Conservation (phyloP, 2,888 invertebrate genomes). For the Rhopalosiphum nymphaeae region DNA sequence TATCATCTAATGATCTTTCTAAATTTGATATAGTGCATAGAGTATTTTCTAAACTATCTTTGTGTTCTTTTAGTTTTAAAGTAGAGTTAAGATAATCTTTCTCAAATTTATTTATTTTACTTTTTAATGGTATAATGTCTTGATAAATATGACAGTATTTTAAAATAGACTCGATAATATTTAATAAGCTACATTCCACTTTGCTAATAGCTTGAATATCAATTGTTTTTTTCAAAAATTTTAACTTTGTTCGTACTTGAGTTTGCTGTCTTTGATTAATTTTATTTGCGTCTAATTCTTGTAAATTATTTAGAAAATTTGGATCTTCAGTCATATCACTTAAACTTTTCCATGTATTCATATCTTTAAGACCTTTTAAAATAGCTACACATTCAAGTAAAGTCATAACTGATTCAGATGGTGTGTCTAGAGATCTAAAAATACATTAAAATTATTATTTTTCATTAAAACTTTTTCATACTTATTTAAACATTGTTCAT, state of each 20-base stretch:
- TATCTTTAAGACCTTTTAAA: slow-evolving; percentile 84
- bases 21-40: slow-evolving; percentile 15
- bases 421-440: slow-evolving; percentile 53
- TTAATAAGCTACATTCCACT: slow-evolving; percentile 87
- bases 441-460: neutral
- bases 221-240: slow-evolving; percentile 69
- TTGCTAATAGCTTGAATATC: slow-evolving; percentile 87
- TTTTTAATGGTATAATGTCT: slow-evolving; percentile 87
- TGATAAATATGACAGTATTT: slow-evolving; percentile 89
- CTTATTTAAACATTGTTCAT: neutral
- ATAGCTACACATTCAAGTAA: slow-evolving; percentile 93
- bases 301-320: slow-evolving; percentile 82
- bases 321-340: slow-evolving; percentile 94
- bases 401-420: slow-evolving; percentile 74
- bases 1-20: slow-evolving; percentile 34
- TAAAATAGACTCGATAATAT: slow-evolving; percentile 87
- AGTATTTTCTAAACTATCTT: slow-evolving; percentile 38
- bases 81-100: slow-evolving; percentile 73
- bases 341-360: slow-evolving; percentile 87
- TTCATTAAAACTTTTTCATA: neutral
- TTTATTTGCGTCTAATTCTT: slow-evolving; percentile 88
- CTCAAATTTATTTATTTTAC: slow-evolving; percentile 83
- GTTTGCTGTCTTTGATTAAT: slow-evolving; percentile 79
- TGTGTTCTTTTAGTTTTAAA: slow-evolving; percentile 24
- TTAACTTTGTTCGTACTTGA: slow-evolving; percentile 49